These are phyloP conservation scores for Anabacerthia variegaticeps DNA, from an alignment of 2,797 vertebrate species.

Conservation along the genomic window DNA sequence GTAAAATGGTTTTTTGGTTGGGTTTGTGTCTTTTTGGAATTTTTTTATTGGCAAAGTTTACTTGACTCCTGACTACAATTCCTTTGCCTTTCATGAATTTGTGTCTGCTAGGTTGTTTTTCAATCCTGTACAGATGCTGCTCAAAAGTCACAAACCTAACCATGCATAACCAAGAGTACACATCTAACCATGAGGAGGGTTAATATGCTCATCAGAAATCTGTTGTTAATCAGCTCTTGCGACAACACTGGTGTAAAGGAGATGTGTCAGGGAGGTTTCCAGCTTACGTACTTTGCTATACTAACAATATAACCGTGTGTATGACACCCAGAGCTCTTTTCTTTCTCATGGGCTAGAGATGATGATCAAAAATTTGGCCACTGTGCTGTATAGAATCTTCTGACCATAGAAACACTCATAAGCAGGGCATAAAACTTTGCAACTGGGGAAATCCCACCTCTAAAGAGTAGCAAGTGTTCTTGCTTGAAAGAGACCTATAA, in stretches of 20 bases:
- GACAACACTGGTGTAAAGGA: neutral
- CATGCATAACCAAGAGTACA: neutral
- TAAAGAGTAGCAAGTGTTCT: neutral
- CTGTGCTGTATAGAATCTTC: neutral
- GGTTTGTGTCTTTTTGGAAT: neutral
- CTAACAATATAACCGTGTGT: neutral
- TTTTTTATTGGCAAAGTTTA: neutral
- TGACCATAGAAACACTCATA: neutral
- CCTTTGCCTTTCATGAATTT: neutral
- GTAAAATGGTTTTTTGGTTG: neutral
- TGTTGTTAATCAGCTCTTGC: neutral
- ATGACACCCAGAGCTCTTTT: neutral
- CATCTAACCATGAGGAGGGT: neutral
- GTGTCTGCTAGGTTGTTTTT: neutral
- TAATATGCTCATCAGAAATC: neutral
- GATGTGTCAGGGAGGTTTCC: neutral
- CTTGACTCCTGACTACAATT: neutral
- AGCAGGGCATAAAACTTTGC: neutral
- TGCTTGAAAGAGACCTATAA: neutral
- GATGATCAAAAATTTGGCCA: neutral
- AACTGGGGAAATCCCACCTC: neutral
- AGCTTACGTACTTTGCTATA: neutral
- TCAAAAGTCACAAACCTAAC: neutral
- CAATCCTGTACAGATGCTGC: neutral
- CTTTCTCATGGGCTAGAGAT: neutral